Evolutionary conservation across 1,140 invertebrate species (phyloP), one percentile per base, ranked within the genome.

Genomic region (Drosophila burlai): DNA sequence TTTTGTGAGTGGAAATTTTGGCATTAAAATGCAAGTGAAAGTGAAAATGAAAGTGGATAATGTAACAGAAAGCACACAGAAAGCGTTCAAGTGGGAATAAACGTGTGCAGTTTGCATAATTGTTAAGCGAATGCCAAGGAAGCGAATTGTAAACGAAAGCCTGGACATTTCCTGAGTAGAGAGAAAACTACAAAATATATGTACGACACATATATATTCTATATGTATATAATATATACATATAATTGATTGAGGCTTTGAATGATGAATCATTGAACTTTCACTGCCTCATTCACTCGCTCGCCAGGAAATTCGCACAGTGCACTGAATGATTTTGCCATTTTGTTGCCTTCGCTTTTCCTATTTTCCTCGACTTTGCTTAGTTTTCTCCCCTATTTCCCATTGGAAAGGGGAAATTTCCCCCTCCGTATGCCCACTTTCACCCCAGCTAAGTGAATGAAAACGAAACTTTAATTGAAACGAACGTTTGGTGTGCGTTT

Each of bases 401-500:
- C 16, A 13, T 43, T 54, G 24, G 24, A 24, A 24, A 24, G 24
- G 24, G 24, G 24, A 24, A 24, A 24, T 24, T 24, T 29, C n/a
- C 21, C 8, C 10, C 46, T 31, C 10, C 21, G 2, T 24, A 11
- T 18, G 43, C 8, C 34, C 10, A 10, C 31, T 45, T 67, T 55
- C 36, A 7, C 9, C 34, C 50, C 10, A 18, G 47, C 66, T 90
- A 83, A 87, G 81, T 87, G 83, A 89, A 89, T 89, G 85, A 90
- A 89, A 89, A 55, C 69, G 85, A 90, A 90, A 89, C 77, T 90
- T 84, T 89, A 89, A 89, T 89, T 89, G 84, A 89, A 89, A 84
- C 54, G 81, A 89, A 81, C 85, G 69, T 80, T 87, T 84, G 80
- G 72, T 68, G 76, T 63, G 75, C 77, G 65, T 79, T 86, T 80